Conservation (phyloP, 2,797 vertebrate genomes). For the Vireo griseus region DNA sequence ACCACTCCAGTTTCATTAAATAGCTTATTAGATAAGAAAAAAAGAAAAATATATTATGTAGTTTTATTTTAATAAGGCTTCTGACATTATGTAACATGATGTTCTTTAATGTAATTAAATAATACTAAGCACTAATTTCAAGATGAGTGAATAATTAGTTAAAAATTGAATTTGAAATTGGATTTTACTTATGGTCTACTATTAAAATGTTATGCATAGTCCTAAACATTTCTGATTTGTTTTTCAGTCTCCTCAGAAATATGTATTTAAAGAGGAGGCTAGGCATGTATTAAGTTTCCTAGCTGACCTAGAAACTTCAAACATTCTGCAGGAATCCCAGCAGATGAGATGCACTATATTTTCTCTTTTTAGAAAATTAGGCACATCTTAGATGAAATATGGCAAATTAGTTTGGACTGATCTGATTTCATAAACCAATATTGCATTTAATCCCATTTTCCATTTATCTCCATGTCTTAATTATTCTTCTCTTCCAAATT, state of each 20-base stretch:
- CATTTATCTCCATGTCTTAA: not conserved
- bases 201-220: not conserved
- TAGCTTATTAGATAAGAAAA: not conserved
- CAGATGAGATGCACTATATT: not conserved
- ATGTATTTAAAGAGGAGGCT: not conserved
- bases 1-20: not conserved
- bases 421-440: not conserved
- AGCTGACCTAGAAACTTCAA: not conserved
- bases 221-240: not conserved
- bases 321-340: not conserved
- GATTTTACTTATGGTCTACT: not conserved
- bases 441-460: not conserved
- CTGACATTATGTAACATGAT: not conserved
- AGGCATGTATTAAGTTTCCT: not conserved
- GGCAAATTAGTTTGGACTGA: not conserved
- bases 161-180: not conserved
- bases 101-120: not conserved
- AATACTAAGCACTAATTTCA: not conserved
- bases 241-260: not conserved
- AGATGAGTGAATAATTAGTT: not conserved
- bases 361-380: slow-evolving; percentile 17
- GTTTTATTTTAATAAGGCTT: not conserved
- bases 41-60: not conserved
- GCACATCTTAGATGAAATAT: not conserved
- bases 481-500: not conserved